phyloP scores from a whole-genome alignment of 2,113 vertebrate genomes.

The Catharus minimus region DNA sequence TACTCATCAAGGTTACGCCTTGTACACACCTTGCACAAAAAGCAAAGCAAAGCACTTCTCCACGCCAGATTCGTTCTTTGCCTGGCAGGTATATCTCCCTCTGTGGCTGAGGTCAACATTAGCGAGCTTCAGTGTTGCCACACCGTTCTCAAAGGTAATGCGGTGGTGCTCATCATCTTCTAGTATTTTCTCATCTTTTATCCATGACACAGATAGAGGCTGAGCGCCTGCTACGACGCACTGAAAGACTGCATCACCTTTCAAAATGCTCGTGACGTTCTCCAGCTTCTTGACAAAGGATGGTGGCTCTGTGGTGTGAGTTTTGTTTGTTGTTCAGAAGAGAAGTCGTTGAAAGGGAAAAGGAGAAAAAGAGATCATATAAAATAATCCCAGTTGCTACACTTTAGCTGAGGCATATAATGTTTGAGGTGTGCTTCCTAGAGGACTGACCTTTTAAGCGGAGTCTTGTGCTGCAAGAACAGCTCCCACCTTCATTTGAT shows the following conservation, averaged over 20 bases:
- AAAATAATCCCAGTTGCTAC: background rate
- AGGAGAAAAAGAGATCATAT: slow-evolving; percentile 35
- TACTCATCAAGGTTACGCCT: background rate
- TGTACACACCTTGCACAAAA: slow-evolving; percentile 90
- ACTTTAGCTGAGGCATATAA: background rate
- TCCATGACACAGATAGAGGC: slow-evolving; percentile 89
- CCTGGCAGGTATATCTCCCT: slow-evolving; percentile 93
- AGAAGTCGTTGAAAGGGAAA: slow-evolving; percentile 31
- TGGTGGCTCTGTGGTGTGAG: slow-evolving; percentile 82
- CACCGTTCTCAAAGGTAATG: slow-evolving; percentile 82
- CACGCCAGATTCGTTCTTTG: slow-evolving; percentile 90
- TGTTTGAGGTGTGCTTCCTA: background rate
- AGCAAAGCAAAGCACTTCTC: slow-evolving; percentile 91
- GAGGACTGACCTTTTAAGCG: slow-evolving; percentile 90
- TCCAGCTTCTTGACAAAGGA: slow-evolving; percentile 88
- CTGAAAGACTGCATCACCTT: slow-evolving; percentile 84
- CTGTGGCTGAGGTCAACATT: slow-evolving; percentile 81
- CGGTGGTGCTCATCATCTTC: slow-evolving; percentile 85
- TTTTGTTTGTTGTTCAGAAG: slow-evolving; percentile 5
- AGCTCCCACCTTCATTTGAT: slow-evolving; percentile 91
- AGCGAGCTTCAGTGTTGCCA: slow-evolving; percentile 83
- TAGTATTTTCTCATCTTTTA: slow-evolving; percentile 92
- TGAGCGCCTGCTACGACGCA: slow-evolving; percentile 83
- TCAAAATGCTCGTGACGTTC: slow-evolving; percentile 84
- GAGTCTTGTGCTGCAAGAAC: slow-evolving; percentile 84